Evolutionary conservation across 2,113 vertebrate genomes (phyloP), one percentile per base, ranked within the genome.

Genomic region (Rhinichthys klamathensis): DNA sequence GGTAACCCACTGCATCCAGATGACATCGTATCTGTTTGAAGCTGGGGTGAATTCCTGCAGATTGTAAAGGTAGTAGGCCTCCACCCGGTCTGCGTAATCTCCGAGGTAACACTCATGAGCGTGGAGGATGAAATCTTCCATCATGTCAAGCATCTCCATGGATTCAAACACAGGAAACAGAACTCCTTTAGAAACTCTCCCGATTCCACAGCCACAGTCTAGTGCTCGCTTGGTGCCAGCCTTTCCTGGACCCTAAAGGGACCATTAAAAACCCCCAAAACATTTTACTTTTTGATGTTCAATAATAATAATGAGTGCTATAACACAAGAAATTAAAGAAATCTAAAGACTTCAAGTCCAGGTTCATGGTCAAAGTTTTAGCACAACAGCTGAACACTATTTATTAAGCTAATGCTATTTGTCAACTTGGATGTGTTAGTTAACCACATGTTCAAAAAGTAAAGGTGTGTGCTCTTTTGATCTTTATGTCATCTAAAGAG

Each of bases 1-100:
- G 16, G 97, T 97, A 77, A 99, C 96, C 98, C 98, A 99, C 88
- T 99, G 98, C 89, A 99, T 98, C 98, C 98, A 99, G 94, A 99
- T 95, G 91, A 98, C 95, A 16, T 99, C 97, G 0, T 99, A 99
- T 93, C 96, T 97, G 70, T 92, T 91, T 1, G 88, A 75, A 0
- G 92, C 88, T 0, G 97, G 97, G 0, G 92, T 97, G 90, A 99
- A 97, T 77, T 99, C 97, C 88, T 99, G 97, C 84, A 99, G 95
- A 89, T 94, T 93, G 92, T 93, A 96, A 91, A 98, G 98, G 92
- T 97, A 96, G 90, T 97, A 98, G 38, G 92, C 96, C 88, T 97
- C 95, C 0, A 98, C 95, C 67, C 95, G 95, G 90, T 97, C 95
- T 1, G 93, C 96, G 44, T 93, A 93, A 0, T 90, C 92, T 3